Base-by-base conservation (phyloP, 2,888 invertebrate species). In the Drosophila kanekoi region DNA sequence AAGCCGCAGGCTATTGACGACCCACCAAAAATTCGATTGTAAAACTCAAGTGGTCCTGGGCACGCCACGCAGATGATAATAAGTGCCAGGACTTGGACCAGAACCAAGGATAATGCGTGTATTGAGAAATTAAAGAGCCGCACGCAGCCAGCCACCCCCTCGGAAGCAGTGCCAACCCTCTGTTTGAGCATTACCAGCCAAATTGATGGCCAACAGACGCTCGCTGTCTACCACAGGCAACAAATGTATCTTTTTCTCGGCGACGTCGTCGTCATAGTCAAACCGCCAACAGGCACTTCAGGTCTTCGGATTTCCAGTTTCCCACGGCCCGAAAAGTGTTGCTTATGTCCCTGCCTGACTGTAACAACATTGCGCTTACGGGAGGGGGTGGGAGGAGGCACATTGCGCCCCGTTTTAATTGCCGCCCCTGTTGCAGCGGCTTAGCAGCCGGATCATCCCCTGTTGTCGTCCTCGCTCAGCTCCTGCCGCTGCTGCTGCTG, bases 171-270 rank as follows among this genome's bases (percentile, higher is more conserved):
- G 49, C 35, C 52, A 28, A 49, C 49, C 61, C 20, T 11, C 43
- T 9, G 33, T 10, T 28, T 23, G 13, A 14, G 70, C 58, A 79
- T 72, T 79, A 75, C 68, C 52, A 62, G 57, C 67, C 53, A 76
- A 87, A 89, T 87, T 89, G 87, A 89, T 89, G 84, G 89, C 87
- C 79, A 87, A 54, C 89, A 87, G 89, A 89, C 87, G 82, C 72
- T 84, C 70, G 63, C 70, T 82, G 86, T 84, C 82, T 70, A 64
- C 64, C 74, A 35, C 87, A 82, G 86, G 74, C 75, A 44, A 78
- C 80, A 86, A 88, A 84, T 86, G 85, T 86, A 86, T 88, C 88
- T 88, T 54, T 65, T 73, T 49, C 59, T 41, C 35, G 56, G 13
- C 69, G 28, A 23, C 63, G 43, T 62, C 62, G 76, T 77, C 52